Evolutionary conservation across 2,888 invertebrate genomes (phyloP).

Genomic region (Crossocerus cetratus): DNA sequence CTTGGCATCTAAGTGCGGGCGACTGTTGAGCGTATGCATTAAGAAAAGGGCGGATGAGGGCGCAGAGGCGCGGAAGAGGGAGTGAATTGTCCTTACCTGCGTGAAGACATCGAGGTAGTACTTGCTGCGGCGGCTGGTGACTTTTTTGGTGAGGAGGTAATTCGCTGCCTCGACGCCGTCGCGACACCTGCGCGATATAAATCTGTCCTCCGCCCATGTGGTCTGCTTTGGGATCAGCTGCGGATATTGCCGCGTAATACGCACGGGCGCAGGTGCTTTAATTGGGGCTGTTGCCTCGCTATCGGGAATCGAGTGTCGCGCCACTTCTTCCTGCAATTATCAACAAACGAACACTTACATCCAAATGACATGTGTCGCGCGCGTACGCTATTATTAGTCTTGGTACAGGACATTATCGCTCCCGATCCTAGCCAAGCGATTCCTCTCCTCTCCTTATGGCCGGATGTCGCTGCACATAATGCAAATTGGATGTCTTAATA

Average conservation of each 20-base stretch:
- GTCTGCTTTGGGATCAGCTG: background rate
- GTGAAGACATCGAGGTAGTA: conserved; percentile 51
- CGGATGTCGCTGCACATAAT: background rate
- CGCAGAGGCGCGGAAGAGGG: no score
- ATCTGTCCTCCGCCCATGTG: conserved; percentile 55
- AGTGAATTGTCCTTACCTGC: conserved; percentile 49
- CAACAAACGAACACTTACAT: background rate
- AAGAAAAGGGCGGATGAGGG: no score
- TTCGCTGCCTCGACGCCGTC: conserved; percentile 58
- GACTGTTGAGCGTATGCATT: background rate
- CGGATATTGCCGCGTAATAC: background rate
- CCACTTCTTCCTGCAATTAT: background rate
- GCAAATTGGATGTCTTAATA: background rate
- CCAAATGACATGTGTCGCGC: background rate
- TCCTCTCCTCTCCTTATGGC: background rate
- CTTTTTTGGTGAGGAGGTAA: conserved; percentile 43
- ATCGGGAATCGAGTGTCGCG: background rate
- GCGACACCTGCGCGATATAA: conserved; percentile 58
- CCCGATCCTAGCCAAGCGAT: background rate
- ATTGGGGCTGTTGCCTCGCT: background rate
- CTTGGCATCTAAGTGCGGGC: background rate
- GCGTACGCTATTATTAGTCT: background rate
- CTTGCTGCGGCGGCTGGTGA: background rate
- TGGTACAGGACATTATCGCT: background rate
- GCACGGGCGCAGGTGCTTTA: background rate